A percentile compares a stretch with the other conserved stretches of the same genome.
phyloP scores from a whole-genome alignment of 37 sponge, comb jelly and placozoan genomes.

The Chondrosia reniformis region DNA sequence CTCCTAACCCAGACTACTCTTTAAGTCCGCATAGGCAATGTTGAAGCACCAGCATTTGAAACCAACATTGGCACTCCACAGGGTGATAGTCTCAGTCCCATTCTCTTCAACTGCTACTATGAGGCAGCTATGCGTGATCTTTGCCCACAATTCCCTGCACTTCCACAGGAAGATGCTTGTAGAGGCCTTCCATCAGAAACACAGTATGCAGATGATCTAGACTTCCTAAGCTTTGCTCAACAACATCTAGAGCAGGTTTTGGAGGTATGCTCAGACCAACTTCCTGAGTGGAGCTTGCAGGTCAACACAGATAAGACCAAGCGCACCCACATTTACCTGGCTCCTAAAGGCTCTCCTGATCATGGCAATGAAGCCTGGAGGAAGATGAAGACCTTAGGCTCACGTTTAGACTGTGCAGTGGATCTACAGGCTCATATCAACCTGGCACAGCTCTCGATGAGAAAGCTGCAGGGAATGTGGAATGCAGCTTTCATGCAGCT shows the following conservation, averaged over 20 bases:
- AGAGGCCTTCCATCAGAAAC: slow-evolving; percentile 14
- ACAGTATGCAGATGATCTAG: slow-evolving; percentile 8
- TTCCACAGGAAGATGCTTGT: not conserved
- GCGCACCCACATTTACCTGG: too few species aligned
- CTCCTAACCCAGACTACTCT: too few species aligned
- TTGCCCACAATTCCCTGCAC: not conserved
- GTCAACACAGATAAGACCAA: slow-evolving; percentile 9
- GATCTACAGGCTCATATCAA: too few species aligned
- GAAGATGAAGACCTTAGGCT: too few species aligned
- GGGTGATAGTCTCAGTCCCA: not conserved
- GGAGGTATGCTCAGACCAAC: not conserved
- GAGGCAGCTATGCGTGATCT: slow-evolving; percentile 11
- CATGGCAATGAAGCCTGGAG: too few species aligned
- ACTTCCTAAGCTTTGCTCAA: not conserved
- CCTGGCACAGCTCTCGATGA: too few species aligned
- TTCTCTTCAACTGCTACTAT: slow-evolving; percentile 7
- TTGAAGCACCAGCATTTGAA: too few species aligned
- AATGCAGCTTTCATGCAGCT: too few species aligned
- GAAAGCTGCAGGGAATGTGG: too few species aligned
- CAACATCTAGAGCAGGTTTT: slow-evolving; percentile 1
- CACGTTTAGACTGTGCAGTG: too few species aligned
- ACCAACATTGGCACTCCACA: slow-evolving; percentile 18
- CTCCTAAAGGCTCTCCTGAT: too few species aligned
- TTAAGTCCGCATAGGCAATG: too few species aligned
- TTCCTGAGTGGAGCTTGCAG: slow-evolving; percentile 3